A percentile compares a stretch with the other conserved stretches of the same genome.
Conservation (phyloP, 2,797 vertebrate genomes). For the Alfaro cultratus region DNA sequence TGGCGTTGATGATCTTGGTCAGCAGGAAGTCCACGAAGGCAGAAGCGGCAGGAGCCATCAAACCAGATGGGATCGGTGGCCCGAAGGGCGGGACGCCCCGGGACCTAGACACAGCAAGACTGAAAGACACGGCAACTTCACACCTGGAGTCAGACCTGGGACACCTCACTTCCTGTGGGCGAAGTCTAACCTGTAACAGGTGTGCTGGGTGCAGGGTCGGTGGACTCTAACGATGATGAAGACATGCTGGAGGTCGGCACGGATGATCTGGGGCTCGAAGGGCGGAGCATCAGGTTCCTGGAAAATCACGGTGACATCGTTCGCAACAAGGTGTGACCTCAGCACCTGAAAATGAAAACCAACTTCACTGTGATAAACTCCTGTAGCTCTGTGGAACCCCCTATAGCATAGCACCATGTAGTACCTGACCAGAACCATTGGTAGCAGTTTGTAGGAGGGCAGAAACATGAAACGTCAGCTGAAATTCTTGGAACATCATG, state of each 20-base stretch:
- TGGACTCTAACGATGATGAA: conserved; percentile 19
- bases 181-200: conserved; percentile 22
- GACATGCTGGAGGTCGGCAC: background rate
- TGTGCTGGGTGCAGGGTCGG: conserved; percentile 13
- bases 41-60: conserved; percentile 13
- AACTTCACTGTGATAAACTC: background rate
- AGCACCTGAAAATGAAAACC: conserved; percentile 1
- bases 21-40: conserved; percentile 22
- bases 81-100: conserved; percentile 19
- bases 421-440: background rate
- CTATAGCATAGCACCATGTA: background rate
- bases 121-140: background rate
- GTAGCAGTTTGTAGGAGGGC: background rate
- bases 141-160: background rate
- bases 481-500: background rate
- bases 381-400: background rate
- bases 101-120: conserved; percentile 8
- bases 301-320: conserved; percentile 19
- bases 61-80: conserved; percentile 11
- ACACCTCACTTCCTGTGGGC: background rate
- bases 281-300: conserved; percentile 13
- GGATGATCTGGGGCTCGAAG: background rate
- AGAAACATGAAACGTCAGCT: background rate
- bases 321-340: background rate
- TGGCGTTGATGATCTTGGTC: conserved; percentile 19